Evolutionary conservation across 2,888 invertebrate species (phyloP), one percentile per base, ranked within the genome.

Genomic region (Hyles lineata): DNA sequence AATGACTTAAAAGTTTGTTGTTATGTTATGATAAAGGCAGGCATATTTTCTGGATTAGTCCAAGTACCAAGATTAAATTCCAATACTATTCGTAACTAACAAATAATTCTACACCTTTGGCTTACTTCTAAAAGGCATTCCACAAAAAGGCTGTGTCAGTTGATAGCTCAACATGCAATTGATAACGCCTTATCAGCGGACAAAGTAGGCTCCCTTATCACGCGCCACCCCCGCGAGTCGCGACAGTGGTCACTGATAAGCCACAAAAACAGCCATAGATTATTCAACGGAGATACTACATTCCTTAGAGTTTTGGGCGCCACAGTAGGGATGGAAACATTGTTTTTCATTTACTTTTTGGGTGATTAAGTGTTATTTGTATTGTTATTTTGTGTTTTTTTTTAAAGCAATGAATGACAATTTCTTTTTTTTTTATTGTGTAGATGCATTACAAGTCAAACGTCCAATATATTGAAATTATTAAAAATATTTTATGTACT

Each of bases 151-250:
- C 55, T n/a, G 55, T 55, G 55, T 55, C 55, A 55, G 55, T n/a
- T 23, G 60, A 23, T 25, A 23, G 60, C 23, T 60, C 11, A 25
- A 60, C 25, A 60, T 60, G 60, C 60, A 17, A 60, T 60, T 60
- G 60, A 60, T 60, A 60, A 60, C 60, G 25, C 55, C n/a, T 67
- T 67, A 67, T 67, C 67, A 17, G 15, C 35, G 21, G n/a, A 21
- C 63, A 21, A 43, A 21, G 43, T 21, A 15, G 67, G 21, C 17
- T 55, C 19, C 52, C 55, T 35, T 63, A 23, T 67, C 67, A 63
- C 35, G 29, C 29, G 35, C 23, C 67, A 50, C 67, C 67, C 67
- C 67, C 55, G 55, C 23, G 67, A 63, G 43, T 43, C 55, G 55
- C 23, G 67, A 63, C 35, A 23, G 62, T 55, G 55, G 55, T 32